Conservation (phyloP, 2,888 invertebrate genomes). For the Cheilosia variabilis region DNA sequence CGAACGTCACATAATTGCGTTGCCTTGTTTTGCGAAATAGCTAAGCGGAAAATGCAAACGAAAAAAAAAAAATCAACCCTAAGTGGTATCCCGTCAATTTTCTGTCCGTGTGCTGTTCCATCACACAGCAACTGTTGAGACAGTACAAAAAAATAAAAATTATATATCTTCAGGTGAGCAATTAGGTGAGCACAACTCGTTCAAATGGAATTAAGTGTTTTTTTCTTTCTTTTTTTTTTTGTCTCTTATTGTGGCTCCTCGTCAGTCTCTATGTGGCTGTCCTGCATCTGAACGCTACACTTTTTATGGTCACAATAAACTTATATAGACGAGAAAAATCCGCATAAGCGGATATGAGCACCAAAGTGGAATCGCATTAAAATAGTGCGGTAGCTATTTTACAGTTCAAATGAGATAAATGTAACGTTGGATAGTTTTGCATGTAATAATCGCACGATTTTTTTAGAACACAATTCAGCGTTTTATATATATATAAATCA, state of each 20-base stretch:
- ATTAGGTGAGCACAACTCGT: conserved; percentile 49
- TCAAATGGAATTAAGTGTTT: conserved; percentile 55
- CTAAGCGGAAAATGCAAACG: not conserved
- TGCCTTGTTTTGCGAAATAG: too few species aligned
- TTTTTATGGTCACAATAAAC: conserved; percentile 13
- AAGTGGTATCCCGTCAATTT: conserved; percentile 20
- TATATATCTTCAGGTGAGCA: conserved; percentile 46
- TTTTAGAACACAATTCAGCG: too few species aligned
- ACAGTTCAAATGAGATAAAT: not conserved
- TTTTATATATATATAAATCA: too few species aligned
- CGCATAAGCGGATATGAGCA: conserved; percentile 8
- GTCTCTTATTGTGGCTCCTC: conserved; percentile 8
- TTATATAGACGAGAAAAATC: not conserved
- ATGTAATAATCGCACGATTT: too few species aligned
- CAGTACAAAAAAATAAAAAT: conserved; percentile 4
- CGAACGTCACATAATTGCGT: too few species aligned
- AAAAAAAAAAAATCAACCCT: conserved; percentile 8
- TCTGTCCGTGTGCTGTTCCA: conserved; percentile 11
- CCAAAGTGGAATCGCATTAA: not conserved
- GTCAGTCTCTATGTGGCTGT: too few species aligned
- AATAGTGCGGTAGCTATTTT: not conserved
- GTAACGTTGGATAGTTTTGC: not conserved
- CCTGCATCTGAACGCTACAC: too few species aligned
- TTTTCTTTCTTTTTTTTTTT: conserved; percentile 11
- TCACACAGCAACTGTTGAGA: conserved; percentile 24